phyloP scores from a whole-genome alignment of 2,113 vertebrate species.

The Hiodon tergisus region DNA sequence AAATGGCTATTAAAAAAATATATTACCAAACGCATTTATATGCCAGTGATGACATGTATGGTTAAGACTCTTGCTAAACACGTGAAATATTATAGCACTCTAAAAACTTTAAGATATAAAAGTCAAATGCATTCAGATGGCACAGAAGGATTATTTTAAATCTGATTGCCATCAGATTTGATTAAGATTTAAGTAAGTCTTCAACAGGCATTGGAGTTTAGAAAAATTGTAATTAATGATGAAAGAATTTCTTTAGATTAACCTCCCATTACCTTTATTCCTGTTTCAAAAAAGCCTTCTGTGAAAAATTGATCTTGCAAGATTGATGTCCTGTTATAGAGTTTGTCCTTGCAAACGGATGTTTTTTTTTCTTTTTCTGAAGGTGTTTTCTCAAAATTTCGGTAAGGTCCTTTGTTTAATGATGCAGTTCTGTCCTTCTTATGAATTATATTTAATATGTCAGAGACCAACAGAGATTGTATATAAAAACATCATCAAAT shows the following conservation, averaged over 20 bases:
- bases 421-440: slow-evolving; percentile 45
- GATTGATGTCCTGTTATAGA: slow-evolving; percentile 63
- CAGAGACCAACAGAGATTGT: slow-evolving; percentile 46
- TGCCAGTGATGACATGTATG: not conserved
- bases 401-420: slow-evolving; percentile 54
- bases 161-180: slow-evolving; percentile 62
- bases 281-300: slow-evolving; percentile 56
- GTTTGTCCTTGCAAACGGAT: slow-evolving; percentile 63
- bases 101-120: slow-evolving; percentile 29
- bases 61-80: slow-evolving; percentile 22
- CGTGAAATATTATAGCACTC: slow-evolving; percentile 21
- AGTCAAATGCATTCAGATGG: slow-evolving; percentile 45
- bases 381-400: slow-evolving; percentile 34
- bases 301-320: slow-evolving; percentile 68
- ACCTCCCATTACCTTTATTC: slow-evolving; percentile 64
- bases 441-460: slow-evolving; percentile 49
- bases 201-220: slow-evolving; percentile 59
- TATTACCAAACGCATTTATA: not conserved
- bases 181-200: slow-evolving; percentile 68
- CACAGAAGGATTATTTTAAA: slow-evolving; percentile 42
- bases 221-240: slow-evolving; percentile 78
- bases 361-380: slow-evolving; percentile 38
- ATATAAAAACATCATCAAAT: not conserved
- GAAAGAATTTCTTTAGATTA: slow-evolving; percentile 72
- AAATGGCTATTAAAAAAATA: slow-evolving; percentile 13